A percentile compares a stretch with the other conserved stretches of the same genome.
Evolutionary conservation across 2,888 invertebrate species (phyloP).

Genomic region (Ophioninae sp.): DNA sequence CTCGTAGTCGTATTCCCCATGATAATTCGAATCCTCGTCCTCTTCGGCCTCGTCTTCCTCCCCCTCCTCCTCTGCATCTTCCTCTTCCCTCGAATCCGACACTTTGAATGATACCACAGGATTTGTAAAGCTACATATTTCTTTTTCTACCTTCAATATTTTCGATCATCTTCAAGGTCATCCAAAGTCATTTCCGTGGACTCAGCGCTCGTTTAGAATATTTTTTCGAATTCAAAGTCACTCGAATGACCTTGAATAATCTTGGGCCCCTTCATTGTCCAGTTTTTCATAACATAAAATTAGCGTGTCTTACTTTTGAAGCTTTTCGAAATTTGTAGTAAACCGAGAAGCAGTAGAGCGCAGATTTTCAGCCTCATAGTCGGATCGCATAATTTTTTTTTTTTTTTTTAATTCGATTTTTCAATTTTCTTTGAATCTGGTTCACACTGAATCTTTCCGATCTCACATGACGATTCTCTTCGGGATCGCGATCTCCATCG

Average conservation of each 20-base stretch:
- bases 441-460: background rate
- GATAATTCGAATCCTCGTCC: slow-evolving; percentile 72
- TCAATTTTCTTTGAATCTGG: no score
- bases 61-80: slow-evolving; percentile 68
- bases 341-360: slow-evolving; percentile 71
- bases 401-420: slow-evolving; percentile 37
- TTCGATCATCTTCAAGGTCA: no score
- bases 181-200: no score
- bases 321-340: slow-evolving; percentile 71
- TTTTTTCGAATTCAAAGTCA: no score
- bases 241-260: no score
- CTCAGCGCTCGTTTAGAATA: no score
- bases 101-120: slow-evolving; percentile 28
- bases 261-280: background rate
- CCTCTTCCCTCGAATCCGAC: slow-evolving; percentile 70
- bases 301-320: slow-evolving; percentile 70
- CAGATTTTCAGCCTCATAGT: slow-evolving; percentile 73
- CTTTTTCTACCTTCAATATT: no score
- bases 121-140: background rate
- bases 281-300: background rate
- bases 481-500: slow-evolving; percentile 13
- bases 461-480: background rate
- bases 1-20: slow-evolving; percentile 72
- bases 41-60: slow-evolving; percentile 66
- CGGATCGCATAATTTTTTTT: slow-evolving; percentile 66